Evolutionary conservation across 2,888 invertebrate species (phyloP).

Genomic region (Netelia melanura): DNA sequence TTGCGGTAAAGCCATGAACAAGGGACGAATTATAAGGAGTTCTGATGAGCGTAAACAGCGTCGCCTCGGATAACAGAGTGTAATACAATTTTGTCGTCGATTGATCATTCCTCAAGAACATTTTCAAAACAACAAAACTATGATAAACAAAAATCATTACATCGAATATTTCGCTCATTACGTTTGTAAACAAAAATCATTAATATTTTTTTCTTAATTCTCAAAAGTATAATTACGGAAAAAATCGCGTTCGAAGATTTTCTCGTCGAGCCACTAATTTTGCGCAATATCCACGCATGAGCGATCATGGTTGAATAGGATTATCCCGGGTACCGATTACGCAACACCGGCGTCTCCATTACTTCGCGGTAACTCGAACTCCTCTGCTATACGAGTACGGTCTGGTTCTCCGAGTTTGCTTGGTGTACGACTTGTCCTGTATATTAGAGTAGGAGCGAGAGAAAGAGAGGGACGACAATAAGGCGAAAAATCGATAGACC

Average conservation of each 20-base stretch:
- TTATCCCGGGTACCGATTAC: slow-evolving; percentile 87
- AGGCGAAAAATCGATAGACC: slow-evolving; percentile 63
- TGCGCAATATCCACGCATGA: slow-evolving; percentile 87
- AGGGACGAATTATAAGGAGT: neutral
- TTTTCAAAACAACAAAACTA: no score
- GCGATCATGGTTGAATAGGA: slow-evolving; percentile 83
- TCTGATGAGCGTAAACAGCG: neutral
- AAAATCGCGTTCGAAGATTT: slow-evolving; percentile 1
- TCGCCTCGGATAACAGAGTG: no score
- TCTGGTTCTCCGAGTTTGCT: slow-evolving; percentile 31
- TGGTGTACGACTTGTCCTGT: slow-evolving; percentile 35
- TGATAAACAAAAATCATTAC: no score
- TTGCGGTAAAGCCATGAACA: neutral
- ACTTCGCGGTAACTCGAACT: slow-evolving; percentile 81
- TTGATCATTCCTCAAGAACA: no score
- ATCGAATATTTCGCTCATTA: no score
- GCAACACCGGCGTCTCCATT: slow-evolving; percentile 89
- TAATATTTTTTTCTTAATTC: neutral
- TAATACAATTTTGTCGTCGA: no score
- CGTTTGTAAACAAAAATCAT: no score
- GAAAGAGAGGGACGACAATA: slow-evolving; percentile 25
- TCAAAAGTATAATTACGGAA: neutral
- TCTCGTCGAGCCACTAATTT: slow-evolving; percentile 26
- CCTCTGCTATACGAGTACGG: neutral
- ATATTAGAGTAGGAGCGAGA: slow-evolving; percentile 24